Percentiles rank a stretch among this genome's conserved stretches.
phyloP scores from a whole-genome alignment of 2,113 vertebrate species.

The Alexandromys fortis region DNA sequence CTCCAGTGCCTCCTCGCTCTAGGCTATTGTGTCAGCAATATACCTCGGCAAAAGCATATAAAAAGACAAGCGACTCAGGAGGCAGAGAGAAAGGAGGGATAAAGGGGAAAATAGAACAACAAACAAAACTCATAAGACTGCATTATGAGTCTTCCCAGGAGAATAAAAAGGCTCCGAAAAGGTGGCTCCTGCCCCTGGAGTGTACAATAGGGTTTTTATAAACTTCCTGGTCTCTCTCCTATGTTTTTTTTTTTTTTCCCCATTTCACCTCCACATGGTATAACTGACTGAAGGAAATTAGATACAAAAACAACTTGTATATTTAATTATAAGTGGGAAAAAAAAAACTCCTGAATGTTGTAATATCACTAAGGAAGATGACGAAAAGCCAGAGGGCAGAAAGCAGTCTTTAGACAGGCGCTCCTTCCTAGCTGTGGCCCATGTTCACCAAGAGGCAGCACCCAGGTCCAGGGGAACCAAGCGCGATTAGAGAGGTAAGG shows the following conservation, averaged over 20 bases:
- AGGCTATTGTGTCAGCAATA: conserved; percentile 86
- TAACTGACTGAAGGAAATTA: conserved; percentile 82
- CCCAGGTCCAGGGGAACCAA: background rate
- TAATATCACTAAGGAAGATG: conserved; percentile 83
- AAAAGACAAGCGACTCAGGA: conserved; percentile 85
- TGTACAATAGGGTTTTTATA: conserved; percentile 86
- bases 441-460: conserved; percentile 27
- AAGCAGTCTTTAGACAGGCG: conserved; percentile 79
- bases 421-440: conserved; percentile 57
- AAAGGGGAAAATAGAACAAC: conserved; percentile 50
- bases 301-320: conserved; percentile 86
- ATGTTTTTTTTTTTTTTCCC: conserved; percentile 60
- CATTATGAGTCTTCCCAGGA: conserved; percentile 86
- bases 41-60: conserved; percentile 85
- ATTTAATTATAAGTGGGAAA: conserved; percentile 82
- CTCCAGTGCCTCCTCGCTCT: conserved; percentile 83
- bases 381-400: conserved; percentile 78
- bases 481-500: background rate
- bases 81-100: conserved; percentile 68
- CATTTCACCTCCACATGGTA: conserved; percentile 56
- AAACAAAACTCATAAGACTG: conserved; percentile 77
- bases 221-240: conserved; percentile 82
- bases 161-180: conserved; percentile 85
- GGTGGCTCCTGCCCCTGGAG: conserved; percentile 78
- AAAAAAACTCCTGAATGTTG: conserved; percentile 74